Percentiles rank a stretch among this genome's conserved stretches.
These are phyloP conservation scores for Anoplophora glabripennis DNA, from an alignment of 1,140 invertebrate genomes.

Conservation along the genomic window DNA sequence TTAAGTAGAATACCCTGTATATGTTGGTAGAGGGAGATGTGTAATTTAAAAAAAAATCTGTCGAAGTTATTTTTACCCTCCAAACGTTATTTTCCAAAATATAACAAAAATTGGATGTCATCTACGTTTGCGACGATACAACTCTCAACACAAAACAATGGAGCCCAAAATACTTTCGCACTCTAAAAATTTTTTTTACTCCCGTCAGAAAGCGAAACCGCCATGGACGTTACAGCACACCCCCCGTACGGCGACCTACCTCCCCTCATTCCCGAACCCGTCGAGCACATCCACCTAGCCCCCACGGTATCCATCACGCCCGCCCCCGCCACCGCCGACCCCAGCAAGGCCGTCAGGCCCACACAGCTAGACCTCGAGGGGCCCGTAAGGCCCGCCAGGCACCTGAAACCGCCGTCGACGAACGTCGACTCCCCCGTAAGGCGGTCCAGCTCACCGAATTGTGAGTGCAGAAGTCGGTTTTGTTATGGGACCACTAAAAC, in stretches of 20 bases:
- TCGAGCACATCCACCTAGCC: constrained; percentile 36
- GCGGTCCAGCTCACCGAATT: constrained; percentile 39
- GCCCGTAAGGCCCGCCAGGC: constrained; percentile 46
- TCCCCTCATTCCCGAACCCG: constrained; percentile 41
- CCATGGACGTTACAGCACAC: constrained; percentile 9
- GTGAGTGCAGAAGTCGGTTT: constrained; percentile 9
- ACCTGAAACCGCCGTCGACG: constrained; percentile 38
- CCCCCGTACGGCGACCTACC: constrained; percentile 25
- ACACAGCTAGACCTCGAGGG: constrained; percentile 44
- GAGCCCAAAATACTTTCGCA: background rate
- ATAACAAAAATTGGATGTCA: too few species aligned
- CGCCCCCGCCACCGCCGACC: constrained; percentile 29
- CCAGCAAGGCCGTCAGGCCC: constrained; percentile 38
- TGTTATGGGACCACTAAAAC: background rate
- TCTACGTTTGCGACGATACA: background rate
- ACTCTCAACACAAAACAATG: background rate
- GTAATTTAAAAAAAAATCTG: too few species aligned
- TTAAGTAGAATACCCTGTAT: too few species aligned
- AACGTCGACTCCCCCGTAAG: constrained; percentile 15
- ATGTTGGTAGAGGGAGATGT: too few species aligned
- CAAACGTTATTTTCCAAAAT: too few species aligned
- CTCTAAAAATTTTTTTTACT: constrained; percentile 1
- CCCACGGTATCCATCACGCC: constrained; percentile 37
- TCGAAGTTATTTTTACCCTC: too few species aligned
- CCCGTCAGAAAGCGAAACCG: constrained; percentile 6